Evolutionary conservation across 1,140 invertebrate species (phyloP).

Genomic region (Cydia strobilella): DNA sequence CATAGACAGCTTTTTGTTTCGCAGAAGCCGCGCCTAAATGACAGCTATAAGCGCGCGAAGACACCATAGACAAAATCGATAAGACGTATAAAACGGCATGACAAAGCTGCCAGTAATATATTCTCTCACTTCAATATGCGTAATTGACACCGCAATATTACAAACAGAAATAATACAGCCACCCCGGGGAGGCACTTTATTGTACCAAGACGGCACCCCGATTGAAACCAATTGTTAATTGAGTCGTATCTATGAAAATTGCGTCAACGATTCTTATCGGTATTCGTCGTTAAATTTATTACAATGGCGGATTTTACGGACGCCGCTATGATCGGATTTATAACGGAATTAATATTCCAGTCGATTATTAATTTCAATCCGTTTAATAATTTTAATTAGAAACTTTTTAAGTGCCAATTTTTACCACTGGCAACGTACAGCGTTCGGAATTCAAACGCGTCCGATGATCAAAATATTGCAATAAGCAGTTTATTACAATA

Average conservation of each 20-base stretch:
- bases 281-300: slow-evolving; percentile 74
- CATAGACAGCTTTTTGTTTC: background rate
- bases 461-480: slow-evolving; percentile 38
- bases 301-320: slow-evolving; percentile 54
- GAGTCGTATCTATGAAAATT: slow-evolving; percentile 79
- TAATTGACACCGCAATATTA: slow-evolving; percentile 79
- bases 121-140: slow-evolving; percentile 73
- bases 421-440: slow-evolving; percentile 35
- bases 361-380: slow-evolving; percentile 27
- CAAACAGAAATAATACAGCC: slow-evolving; percentile 78
- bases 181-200: slow-evolving; percentile 65
- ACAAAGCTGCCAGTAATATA: slow-evolving; percentile 31
- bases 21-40: slow-evolving; percentile 4
- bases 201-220: slow-evolving; percentile 74
- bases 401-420: slow-evolving; percentile 37
- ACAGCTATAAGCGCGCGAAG: slow-evolving; percentile 5
- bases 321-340: slow-evolving; percentile 45
- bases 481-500: slow-evolving; percentile 49
- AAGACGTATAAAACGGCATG: slow-evolving; percentile 37
- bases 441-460: slow-evolving; percentile 32
- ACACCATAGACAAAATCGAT: slow-evolving; percentile 61
- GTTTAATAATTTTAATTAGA: background rate
- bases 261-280: slow-evolving; percentile 75
- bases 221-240: slow-evolving; percentile 80
- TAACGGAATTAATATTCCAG: slow-evolving; percentile 28